Percentiles rank a stretch among this genome's conserved stretches.
Evolutionary conservation across 2,113 vertebrate genomes (phyloP).

Genomic region (Seriola aureovittata): DNA sequence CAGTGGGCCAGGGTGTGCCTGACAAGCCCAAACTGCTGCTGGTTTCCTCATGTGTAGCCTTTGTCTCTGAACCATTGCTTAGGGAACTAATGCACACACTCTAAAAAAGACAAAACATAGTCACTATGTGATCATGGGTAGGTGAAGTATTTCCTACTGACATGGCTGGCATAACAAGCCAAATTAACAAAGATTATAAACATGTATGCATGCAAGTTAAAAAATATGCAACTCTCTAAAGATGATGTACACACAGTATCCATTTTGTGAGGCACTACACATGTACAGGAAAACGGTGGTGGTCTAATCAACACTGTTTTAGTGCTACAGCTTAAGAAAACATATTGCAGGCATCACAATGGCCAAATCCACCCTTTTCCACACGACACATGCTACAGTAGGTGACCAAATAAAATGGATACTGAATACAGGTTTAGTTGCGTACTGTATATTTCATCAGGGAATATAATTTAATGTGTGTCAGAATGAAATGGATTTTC

Average conservation of each 20-base stretch:
- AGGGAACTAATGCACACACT: constrained; percentile 62
- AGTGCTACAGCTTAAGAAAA: neutral
- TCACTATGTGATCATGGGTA: constrained; percentile 40
- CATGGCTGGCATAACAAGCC: neutral
- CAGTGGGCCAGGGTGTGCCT: constrained; percentile 20
- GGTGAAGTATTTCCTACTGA: neutral
- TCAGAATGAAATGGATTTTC: constrained; percentile 3
- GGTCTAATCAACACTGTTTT: neutral
- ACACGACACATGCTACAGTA: neutral
- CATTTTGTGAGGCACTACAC: constrained; percentile 4
- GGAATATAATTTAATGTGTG: neutral
- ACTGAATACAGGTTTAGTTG: constrained; percentile 7
- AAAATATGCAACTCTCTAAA: neutral
- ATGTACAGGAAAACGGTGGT: neutral
- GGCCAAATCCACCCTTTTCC: neutral
- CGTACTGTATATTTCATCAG: neutral
- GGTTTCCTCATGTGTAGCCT: constrained; percentile 55
- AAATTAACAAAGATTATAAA: constrained; percentile 14
- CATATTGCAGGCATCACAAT: neutral
- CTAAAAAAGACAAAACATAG: constrained; percentile 77
- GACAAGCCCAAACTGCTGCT: constrained; percentile 53
- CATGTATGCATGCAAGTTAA: constrained; percentile 19
- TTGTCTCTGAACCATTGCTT: constrained; percentile 63
- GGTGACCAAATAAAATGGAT: constrained; percentile 22
- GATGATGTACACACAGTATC: neutral